Conservation (phyloP, 2,888 invertebrate species). For the Dicyrtomina minuta region DNA sequence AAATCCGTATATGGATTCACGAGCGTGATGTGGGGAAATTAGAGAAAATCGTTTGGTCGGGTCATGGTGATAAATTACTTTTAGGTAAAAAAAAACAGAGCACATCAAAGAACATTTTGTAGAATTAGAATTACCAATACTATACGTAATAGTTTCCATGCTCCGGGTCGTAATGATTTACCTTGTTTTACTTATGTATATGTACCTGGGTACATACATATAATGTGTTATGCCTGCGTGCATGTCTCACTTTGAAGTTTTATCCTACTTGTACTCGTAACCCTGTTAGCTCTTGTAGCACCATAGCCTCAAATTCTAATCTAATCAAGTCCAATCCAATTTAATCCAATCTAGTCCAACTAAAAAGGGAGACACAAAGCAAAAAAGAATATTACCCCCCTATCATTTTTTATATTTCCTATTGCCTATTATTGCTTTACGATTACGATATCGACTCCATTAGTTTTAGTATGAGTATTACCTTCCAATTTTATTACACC, state of each 20-base stretch:
- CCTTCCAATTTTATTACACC: not conserved
- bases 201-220: too few relatives aligned
- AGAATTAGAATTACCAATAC: not conserved
- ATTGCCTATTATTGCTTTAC: not conserved
- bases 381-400: not conserved
- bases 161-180: too few relatives aligned
- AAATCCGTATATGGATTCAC: slow-evolving; percentile 93
- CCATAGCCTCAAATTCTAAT: too few relatives aligned
- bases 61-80: slow-evolving; percentile 79
- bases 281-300: too few relatives aligned
- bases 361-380: not conserved
- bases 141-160: slow-evolving; percentile 1
- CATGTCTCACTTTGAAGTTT: too few relatives aligned
- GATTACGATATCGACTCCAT: too few relatives aligned
- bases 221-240: too few relatives aligned
- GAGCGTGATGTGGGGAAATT: slow-evolving; percentile 83
- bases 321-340: too few relatives aligned
- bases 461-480: too few relatives aligned
- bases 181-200: not conserved
- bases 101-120: not conserved
- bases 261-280: too few relatives aligned
- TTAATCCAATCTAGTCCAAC: too few relatives aligned
- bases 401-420: too few relatives aligned
- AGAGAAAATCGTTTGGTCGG: slow-evolving; percentile 86
- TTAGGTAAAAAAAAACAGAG: slow-evolving; percentile 21